phyloP scores from a whole-genome alignment of 37 sponge, comb jelly and placozoan genomes.

The Hormiphora californensis region DNA sequence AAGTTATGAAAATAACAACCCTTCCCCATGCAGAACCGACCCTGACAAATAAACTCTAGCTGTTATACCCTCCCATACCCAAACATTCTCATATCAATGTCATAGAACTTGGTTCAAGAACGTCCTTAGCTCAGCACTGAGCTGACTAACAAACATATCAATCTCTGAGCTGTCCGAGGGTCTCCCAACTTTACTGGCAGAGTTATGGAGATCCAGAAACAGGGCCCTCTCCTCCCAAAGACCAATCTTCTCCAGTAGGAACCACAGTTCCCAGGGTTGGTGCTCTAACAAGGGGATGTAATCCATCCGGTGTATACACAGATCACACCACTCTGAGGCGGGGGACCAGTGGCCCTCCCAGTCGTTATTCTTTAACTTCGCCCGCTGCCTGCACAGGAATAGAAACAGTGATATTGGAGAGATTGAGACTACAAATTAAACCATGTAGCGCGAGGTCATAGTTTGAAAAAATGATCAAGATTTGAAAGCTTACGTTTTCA shows the following conservation, averaged over 20 bases:
- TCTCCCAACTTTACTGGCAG: background rate
- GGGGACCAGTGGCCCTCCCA: conserved; percentile 38
- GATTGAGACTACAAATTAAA: too few relatives aligned
- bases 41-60: too few relatives aligned
- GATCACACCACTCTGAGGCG: conserved; percentile 36
- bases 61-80: background rate
- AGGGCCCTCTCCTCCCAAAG: background rate
- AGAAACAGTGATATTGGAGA: background rate
- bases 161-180: background rate
- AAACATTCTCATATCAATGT: background rate
- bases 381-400: background rate
- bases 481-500: background rate
- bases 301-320: background rate
- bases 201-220: background rate
- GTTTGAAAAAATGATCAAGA: too few relatives aligned
- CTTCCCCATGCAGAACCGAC: too few relatives aligned
- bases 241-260: background rate
- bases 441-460: too few relatives aligned
- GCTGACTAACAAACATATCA: background rate
- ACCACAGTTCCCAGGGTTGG: conserved; percentile 22
- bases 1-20: too few relatives aligned
- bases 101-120: background rate
- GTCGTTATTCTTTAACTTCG: background rate
- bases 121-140: background rate
- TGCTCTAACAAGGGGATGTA: background rate